phyloP scores from a whole-genome alignment of 2,113 vertebrate species.

The Nannobrachium achirus region DNA sequence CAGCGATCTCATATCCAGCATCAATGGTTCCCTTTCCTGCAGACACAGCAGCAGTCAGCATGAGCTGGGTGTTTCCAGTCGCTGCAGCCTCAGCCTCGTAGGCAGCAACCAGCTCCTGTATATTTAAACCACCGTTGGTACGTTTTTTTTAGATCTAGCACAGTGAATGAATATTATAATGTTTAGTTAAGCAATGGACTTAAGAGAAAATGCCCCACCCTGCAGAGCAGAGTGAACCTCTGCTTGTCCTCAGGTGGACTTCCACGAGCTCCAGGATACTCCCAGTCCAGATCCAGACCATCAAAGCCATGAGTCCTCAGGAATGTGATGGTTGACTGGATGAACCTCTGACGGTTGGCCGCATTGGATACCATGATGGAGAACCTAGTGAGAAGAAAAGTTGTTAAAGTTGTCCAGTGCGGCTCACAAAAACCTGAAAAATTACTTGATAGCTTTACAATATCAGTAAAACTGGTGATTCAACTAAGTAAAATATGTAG shows the following conservation, averaged over 20 bases:
- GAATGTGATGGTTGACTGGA: conserved; percentile 81
- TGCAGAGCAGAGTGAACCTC: conserved; percentile 80
- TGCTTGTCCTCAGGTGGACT: conserved; percentile 84
- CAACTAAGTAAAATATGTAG: no score
- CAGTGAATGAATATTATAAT: no score
- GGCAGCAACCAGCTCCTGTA: conserved; percentile 80
- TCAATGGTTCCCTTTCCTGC: conserved; percentile 77
- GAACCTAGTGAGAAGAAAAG: no score
- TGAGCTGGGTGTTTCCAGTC: conserved; percentile 67
- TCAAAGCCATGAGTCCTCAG: conserved; percentile 82
- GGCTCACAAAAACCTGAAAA: no score
- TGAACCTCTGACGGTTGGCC: conserved; percentile 79
- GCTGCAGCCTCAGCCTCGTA: conserved; percentile 75
- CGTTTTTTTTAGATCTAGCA: not conserved
- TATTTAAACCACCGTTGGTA: not conserved
- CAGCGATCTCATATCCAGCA: conserved; percentile 81
- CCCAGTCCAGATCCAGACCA: conserved; percentile 85
- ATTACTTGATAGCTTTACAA: no score
- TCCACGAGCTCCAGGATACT: conserved; percentile 83
- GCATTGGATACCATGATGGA: conserved; percentile 74
- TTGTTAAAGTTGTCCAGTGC: no score
- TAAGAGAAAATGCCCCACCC: conserved; percentile 61
- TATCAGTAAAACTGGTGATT: no score
- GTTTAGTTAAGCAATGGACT: no score
- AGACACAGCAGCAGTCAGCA: conserved; percentile 82